Evolutionary conservation across 2,888 invertebrate species (phyloP), one percentile per base, ranked within the genome.

Genomic region (Gerris lacustris): DNA sequence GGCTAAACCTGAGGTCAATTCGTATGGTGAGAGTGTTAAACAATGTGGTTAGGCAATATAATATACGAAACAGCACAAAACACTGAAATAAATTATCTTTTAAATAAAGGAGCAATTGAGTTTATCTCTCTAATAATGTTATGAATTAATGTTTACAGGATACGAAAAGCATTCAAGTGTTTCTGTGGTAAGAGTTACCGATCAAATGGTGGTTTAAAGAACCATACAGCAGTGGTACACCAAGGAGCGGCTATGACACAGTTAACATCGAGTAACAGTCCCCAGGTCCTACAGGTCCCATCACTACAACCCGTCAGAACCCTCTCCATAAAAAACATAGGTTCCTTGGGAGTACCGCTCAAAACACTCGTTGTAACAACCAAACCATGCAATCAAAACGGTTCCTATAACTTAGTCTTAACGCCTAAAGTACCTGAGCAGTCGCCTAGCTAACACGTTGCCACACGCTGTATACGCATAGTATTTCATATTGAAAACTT

Each of bases 111-210:
- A n/a, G 17, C 31, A 64, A n/a, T 64, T 31, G 31, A 31, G 31
- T 31, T 31, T 31, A 31, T 31, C 31, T 31, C 31, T 2, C 31
- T 31, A 31, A 31, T 31, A 31, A 31, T 31, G 31, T 31, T 31
- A 4, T 31, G 31, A 31, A 31, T 31, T 31, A 31, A 31, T 31
- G 31, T 71, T 75, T 75, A 74, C 83, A 90, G 90, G 83, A 85
- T 89, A 79, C 87, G 87, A 80, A 91, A 91, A 83, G 87, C 87
- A 64, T 91, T 87, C 83, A 89, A 88, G 80, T 92, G 92, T 81
- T 87, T 88, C 79, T 92, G 92, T 83, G 91, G 91, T 77, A 92
- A 92, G 84, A 90, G 87, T 80, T 92, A 92, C 83, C 90, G 90
- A 82, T 90, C 91, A 74, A 84, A 87, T 68, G 88, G 89, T 80